A percentile compares a stretch with the other conserved stretches of the same genome.
phyloP scores from a whole-genome alignment of 2,797 vertebrate genomes.

The Megaceryle alcyon region DNA sequence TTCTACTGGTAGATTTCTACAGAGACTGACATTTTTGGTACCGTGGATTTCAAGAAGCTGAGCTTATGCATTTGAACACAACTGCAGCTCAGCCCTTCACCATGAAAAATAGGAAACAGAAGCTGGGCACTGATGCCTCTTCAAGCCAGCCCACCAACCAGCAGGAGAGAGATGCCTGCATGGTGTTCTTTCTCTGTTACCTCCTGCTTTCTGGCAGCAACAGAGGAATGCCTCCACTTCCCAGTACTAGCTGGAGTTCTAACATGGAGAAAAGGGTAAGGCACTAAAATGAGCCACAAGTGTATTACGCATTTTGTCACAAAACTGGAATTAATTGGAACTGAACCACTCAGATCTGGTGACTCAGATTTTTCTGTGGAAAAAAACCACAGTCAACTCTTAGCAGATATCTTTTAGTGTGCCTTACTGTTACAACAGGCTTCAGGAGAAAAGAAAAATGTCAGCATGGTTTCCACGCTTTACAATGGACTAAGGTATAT shows the following conservation, averaged over 20 bases:
- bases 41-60: neutral
- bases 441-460: constrained; percentile 10
- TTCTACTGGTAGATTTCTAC: neutral
- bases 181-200: neutral
- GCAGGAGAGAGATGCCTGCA: neutral
- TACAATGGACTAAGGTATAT: neutral
- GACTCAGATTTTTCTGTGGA: neutral
- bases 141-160: neutral
- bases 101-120: neutral
- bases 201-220: neutral
- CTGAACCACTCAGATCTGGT: neutral
- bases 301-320: neutral
- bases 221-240: neutral
- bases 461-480: neutral
- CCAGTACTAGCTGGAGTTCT: neutral
- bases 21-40: neutral
- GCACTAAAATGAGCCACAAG: neutral
- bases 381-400: neutral
- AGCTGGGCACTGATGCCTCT: neutral
- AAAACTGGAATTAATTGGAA: neutral
- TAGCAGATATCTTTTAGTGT: neutral
- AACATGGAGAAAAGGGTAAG: neutral
- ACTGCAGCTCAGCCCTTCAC: neutral
- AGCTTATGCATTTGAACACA: neutral
- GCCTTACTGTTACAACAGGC: neutral